Base-by-base conservation (phyloP, 1,140 invertebrate genomes). In the Bombus picipes region DNA sequence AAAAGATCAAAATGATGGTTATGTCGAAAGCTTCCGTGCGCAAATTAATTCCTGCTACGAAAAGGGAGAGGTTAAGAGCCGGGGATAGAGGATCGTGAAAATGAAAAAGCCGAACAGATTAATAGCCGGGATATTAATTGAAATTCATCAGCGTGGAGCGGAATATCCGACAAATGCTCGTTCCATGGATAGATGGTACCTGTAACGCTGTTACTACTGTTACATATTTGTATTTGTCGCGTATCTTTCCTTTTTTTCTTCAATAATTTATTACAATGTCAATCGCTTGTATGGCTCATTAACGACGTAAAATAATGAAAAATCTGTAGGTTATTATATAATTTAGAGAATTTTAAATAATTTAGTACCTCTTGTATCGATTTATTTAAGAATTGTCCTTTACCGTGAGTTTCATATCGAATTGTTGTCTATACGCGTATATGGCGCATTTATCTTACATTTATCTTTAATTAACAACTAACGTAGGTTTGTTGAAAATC, bases 31-130 rank as follows among this genome's bases (percentile, higher is more conserved):
- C n/a, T 68, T 53, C 59, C 43, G 62, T 10, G 70, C 9, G 34
- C 47, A 70, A 83, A 83, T 83, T 70, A 83, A 77, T 77, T 83
- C n/a, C 59, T n/a, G 32, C 57, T 34, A 34, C 34, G 10, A 53
- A 68, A 43, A 43, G 57, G 32, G 37, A 41, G 76, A 34, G 8
- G 25, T 39, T 70, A 65, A 43, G 32, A 15, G 39, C 2, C 13
- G 32, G 3, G n/a, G 18, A 47, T 18, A 25, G 15, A 43, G 10
- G 15, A 32, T 43, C 22, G n/a, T 18, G 72, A 34, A 59, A 77
- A 83, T 83, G 74, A 77, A 83, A 83, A 77, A 77, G 59, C 62
- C n/a, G 43, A 70, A 59, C 37, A 22, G n/a, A 77, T 77, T 77
- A 74, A 76, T 68, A 43, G 43, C 28, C 57, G 62, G 47, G 43